phyloP scores from a whole-genome alignment of 2,888 invertebrate genomes.

The Nemurella pictetii region DNA sequence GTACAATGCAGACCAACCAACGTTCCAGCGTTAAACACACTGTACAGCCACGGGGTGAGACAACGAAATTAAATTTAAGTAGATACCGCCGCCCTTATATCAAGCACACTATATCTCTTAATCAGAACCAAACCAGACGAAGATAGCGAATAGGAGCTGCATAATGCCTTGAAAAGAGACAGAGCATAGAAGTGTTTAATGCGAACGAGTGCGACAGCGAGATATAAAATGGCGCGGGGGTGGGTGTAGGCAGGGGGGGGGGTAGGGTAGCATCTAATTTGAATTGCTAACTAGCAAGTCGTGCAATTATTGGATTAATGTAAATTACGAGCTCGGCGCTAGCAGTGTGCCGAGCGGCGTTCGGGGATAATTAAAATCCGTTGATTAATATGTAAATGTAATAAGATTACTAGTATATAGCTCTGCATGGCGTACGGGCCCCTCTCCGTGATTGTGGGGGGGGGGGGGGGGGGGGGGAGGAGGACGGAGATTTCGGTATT shows the following conservation, averaged over 20 bases:
- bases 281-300: constrained; percentile 91
- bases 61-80: too few species aligned
- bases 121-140: too few species aligned
- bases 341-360: constrained; percentile 59
- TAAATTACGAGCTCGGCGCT: constrained; percentile 65
- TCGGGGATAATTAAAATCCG: constrained; percentile 89
- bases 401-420: constrained; percentile 67
- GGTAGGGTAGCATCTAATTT: constrained; percentile 72
- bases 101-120: too few species aligned
- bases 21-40: too few species aligned
- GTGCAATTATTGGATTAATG: constrained; percentile 93
- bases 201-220: not conserved
- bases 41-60: too few species aligned
- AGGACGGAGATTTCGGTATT: not conserved
- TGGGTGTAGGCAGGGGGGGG: not conserved
- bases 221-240: not conserved
- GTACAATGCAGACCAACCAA: too few species aligned
- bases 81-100: too few species aligned
- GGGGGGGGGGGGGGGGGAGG: not conserved
- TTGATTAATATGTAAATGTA: constrained; percentile 98
- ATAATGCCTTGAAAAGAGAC: too few species aligned
- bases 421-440: constrained; percentile 54
- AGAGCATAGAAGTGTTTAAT: too few species aligned
- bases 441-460: not conserved
- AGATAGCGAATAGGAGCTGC: too few species aligned